These are phyloP conservation scores for Poliocrania exsul DNA, from an alignment of 2,797 vertebrate species.

Conservation along the genomic window DNA sequence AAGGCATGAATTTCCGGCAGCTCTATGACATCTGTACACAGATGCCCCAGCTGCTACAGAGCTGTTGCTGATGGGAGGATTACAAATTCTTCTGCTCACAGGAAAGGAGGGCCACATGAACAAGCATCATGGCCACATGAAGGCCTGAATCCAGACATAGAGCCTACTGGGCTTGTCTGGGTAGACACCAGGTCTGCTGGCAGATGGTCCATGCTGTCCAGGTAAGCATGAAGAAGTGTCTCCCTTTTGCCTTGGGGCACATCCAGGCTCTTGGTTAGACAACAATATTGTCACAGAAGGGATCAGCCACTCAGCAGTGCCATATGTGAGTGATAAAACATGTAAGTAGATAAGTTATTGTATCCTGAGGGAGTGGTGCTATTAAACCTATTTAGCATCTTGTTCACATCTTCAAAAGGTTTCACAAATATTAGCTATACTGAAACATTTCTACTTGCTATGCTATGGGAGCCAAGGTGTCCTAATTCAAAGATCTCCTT, in stretches of 20 bases:
- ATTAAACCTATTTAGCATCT: neutral
- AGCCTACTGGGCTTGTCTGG: neutral
- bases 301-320: neutral
- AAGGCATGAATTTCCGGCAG: neutral
- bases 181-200: neutral
- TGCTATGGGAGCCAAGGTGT: neutral
- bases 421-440: neutral
- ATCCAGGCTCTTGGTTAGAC: neutral
- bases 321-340: neutral
- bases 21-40: fast-evolving
- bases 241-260: neutral
- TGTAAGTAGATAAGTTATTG: neutral
- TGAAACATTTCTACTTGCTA: neutral
- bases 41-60: neutral
- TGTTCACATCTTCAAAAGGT: neutral
- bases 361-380: neutral
- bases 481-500: neutral
- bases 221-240: neutral
- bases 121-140: fast-evolving
- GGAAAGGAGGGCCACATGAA: neutral
- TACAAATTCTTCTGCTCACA: fast-evolving
- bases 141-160: neutral
- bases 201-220: neutral
- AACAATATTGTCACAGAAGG: neutral
- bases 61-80: neutral